Conservation (phyloP, 1,140 invertebrate species). For the Magallana angulata region DNA sequence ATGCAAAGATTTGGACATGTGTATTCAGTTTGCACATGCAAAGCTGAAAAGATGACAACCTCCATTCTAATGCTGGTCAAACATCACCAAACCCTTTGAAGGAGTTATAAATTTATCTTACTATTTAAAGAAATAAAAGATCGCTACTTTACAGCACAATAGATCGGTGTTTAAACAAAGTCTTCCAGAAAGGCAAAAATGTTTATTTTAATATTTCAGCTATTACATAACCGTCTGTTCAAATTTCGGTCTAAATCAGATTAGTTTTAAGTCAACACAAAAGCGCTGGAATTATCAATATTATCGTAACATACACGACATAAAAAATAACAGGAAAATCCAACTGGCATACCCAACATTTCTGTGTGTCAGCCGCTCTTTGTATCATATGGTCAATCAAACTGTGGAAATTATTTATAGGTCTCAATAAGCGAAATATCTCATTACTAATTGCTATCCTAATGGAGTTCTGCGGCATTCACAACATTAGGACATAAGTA, state of each 20-base stretch:
- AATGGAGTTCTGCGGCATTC: not conserved
- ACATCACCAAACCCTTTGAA: not conserved
- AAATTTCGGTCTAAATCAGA: not conserved
- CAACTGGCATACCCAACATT: not conserved
- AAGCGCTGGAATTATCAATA: not conserved
- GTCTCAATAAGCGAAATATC: not conserved
- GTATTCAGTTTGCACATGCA: not conserved
- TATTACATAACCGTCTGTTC: conserved; percentile 18
- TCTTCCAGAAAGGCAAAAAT: not conserved
- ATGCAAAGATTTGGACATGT: not conserved
- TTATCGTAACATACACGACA: not conserved
- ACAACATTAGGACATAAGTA: not conserved
- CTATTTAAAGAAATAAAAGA: not conserved
- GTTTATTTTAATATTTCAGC: not conserved
- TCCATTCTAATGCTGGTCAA: not conserved
- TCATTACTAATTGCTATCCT: not conserved
- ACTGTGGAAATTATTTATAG: not conserved
- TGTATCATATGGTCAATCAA: not conserved
- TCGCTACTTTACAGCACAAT: not conserved
- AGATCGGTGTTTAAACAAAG: not conserved
- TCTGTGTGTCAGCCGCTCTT: not conserved
- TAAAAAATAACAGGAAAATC: not conserved
- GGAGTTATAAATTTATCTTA: conserved; percentile 18
- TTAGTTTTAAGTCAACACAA: not conserved
- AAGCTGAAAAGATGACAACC: not conserved